Evolutionary conservation across 92 coral and sea anemone genomes (phyloP).

Genomic region (Anthopleura xanthogrammica): DNA sequence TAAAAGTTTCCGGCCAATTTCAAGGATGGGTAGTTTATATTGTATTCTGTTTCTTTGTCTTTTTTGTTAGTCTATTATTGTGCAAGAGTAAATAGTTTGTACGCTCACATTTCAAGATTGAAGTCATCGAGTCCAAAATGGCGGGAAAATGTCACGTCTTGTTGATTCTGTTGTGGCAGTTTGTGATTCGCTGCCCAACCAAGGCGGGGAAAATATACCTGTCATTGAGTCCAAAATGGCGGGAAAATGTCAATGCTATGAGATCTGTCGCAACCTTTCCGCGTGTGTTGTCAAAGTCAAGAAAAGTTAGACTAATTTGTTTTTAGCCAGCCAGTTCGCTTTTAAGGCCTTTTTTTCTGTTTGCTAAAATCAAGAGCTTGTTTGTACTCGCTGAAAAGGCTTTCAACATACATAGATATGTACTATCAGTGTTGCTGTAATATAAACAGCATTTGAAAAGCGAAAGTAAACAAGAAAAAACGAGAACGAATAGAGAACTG

Average conservation of each 20-base stretch:
- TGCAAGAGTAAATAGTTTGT: background rate
- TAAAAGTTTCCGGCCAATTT: conserved; percentile 5
- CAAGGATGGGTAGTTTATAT: background rate
- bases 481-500: too few relatives aligned
- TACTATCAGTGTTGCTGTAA: background rate
- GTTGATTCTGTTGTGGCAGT: background rate
- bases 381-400: background rate
- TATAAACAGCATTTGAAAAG: too few relatives aligned
- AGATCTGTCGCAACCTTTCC: conserved; percentile 1
- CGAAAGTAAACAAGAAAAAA: too few relatives aligned
- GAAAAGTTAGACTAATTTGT: conserved; percentile 2
- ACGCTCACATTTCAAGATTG: background rate
- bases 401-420: background rate
- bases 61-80: background rate
- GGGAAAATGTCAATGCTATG: too few relatives aligned
- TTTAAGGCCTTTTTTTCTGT: background rate
- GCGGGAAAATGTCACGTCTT: background rate
- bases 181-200: background rate
- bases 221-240: background rate
- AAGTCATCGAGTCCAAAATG: background rate
- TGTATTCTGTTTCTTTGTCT: background rate
- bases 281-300: background rate
- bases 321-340: conserved; percentile 1
- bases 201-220: background rate
- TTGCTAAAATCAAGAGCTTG: background rate